Evolutionary conservation across 2,113 vertebrate genomes (phyloP).

Genomic region (Paratilapia polleni): DNA sequence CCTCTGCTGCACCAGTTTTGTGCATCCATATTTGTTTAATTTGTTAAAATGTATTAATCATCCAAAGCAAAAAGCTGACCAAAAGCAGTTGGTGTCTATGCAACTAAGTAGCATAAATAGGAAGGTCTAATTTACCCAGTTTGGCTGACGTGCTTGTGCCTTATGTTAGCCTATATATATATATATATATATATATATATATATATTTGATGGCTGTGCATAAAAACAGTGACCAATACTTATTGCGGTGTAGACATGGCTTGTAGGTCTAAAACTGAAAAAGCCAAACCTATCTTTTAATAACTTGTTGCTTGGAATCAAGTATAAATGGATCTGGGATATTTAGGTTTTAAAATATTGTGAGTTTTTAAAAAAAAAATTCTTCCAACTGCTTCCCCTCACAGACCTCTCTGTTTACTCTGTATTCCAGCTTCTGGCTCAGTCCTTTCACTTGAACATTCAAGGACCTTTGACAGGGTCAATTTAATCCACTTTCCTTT

Average conservation of each 20-base stretch:
- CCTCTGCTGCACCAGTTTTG: no score
- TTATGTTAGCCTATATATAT: no score
- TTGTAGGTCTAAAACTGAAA: background rate
- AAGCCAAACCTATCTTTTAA: background rate
- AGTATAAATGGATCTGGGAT: background rate
- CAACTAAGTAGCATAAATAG: background rate
- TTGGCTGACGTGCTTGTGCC: no score
- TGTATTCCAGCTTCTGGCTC: background rate
- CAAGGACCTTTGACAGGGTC: slow-evolving; percentile 16
- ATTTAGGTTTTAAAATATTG: background rate
- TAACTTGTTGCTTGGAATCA: background rate
- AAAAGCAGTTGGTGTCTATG: background rate
- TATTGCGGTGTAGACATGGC: background rate
- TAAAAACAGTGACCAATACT: background rate
- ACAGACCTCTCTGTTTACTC: background rate
- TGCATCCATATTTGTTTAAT: background rate
- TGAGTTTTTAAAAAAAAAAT: no score
- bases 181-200: no score
- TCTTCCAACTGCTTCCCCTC: background rate
- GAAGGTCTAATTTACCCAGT: no score
- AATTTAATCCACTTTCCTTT: background rate
- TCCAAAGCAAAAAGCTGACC: background rate
- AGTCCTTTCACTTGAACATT: background rate
- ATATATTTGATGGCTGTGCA: background rate
- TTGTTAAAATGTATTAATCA: background rate